A percentile compares a stretch with the other conserved stretches of the same genome.
These are phyloP conservation scores for Tachyglossus aculeatus DNA, from an alignment of 2,797 vertebrate genomes.

Conservation along the genomic window DNA sequence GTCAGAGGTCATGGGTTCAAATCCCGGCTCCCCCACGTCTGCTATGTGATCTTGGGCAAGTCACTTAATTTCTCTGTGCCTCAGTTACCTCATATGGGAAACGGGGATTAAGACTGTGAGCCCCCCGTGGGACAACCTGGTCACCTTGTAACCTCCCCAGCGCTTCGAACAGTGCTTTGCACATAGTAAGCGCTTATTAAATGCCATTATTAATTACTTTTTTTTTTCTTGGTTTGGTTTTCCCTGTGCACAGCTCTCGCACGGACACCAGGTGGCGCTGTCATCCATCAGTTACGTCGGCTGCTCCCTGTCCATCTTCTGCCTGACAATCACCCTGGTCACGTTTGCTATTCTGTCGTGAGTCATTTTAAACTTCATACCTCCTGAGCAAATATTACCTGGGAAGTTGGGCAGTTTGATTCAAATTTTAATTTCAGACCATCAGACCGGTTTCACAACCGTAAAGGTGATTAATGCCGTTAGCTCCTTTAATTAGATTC, in stretches of 20 bases:
- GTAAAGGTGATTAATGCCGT: slow-evolving; percentile 60
- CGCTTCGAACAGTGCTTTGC: no score
- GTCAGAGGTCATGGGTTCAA: no score
- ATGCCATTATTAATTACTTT: no score
- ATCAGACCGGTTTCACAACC: background rate
- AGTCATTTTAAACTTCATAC: slow-evolving; percentile 75
- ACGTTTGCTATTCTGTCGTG: slow-evolving; percentile 95
- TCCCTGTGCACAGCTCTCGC: slow-evolving; percentile 76
- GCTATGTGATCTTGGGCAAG: no score
- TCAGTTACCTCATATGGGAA: no score
- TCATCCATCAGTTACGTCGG: slow-evolving; percentile 94
- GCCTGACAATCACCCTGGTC: slow-evolving; percentile 88
- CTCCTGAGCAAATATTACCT: slow-evolving; percentile 10
- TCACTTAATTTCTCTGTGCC: no score
- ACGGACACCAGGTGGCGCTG: slow-evolving; percentile 90
- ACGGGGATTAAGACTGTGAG: no score
- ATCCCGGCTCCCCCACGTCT: no score
- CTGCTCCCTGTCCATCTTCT: slow-evolving; percentile 93
- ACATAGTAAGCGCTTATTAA: no score
- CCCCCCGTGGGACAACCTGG: background rate
- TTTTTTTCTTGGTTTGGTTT: background rate
- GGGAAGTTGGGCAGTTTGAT: background rate
- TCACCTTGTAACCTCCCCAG: no score
- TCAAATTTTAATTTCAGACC: no score
- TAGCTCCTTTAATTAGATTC: slow-evolving; percentile 42